Base-by-base conservation (phyloP, 2,113 vertebrate species). In the Perccottus glenii region DNA sequence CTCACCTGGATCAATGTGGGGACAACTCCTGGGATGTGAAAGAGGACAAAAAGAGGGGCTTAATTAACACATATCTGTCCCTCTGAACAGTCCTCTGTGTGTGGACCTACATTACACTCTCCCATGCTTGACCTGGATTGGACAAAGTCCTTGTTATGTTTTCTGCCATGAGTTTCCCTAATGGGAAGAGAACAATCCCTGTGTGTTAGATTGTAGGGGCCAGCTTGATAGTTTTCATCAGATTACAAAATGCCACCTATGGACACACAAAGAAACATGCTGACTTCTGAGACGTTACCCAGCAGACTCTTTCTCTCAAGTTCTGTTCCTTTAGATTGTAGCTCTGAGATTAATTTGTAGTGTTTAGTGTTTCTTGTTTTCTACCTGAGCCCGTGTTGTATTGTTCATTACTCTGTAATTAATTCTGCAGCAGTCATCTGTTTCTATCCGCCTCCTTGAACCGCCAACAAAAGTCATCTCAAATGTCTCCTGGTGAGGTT, bases 111-210 rank as follows among this genome's bases (percentile, higher is more conserved):
- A 85, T 85, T 79, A 64, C 42, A 52, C 77, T 89, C 78, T 88
- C 89, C 85, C 85, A 88, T 89, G 88, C 89, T 87, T 91, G 90
- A 91, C 90, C 90, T 92, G 86, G 88, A 89, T 91, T 77, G 64
- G 82, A 89, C 89, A 89, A 89, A 87, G 86, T 89, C 60, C 86
- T 77, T 86, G 75, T 87, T 90, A 77, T 90, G 73, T 90, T 85
- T 85, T 74, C 78, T 70, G 87, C 77, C 80, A 85, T 86, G 81
- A 63, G 6, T 80, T 88, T 59, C 64, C 55, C 79, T 81, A 85
- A 86, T 87, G 47, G 83, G 80, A 78, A 36, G 70, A 76, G 74
- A 75, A 83, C 80, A 86, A 60, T 67, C 62, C 55, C 77, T 71
- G 75, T 84, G 83, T 71, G 82, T 87, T 80, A 81, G 77, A 84